These are phyloP conservation scores for Hybos culiciformis DNA, from an alignment of 2,888 invertebrate genomes.

Conservation along the genomic window DNA sequence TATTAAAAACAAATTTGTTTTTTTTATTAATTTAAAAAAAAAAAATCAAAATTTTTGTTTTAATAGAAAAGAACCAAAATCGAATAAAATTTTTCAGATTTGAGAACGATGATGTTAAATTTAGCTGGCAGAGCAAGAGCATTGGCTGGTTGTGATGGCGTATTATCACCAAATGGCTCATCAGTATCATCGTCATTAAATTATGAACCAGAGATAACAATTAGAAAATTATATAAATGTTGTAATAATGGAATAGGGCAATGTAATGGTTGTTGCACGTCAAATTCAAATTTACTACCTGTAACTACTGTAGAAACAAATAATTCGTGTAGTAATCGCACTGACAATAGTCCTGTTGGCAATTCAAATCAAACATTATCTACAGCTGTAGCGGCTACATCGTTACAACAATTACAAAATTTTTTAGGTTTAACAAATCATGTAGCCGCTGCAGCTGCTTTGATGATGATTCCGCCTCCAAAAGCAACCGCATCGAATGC, in stretches of 20 bases:
- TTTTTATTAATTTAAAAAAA: too few species aligned
- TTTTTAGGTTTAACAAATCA: constrained; percentile 24
- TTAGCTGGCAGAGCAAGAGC: neutral
- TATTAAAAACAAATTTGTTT: too few species aligned
- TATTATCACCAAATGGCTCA: constrained; percentile 8
- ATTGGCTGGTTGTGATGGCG: constrained; percentile 3
- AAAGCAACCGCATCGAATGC: constrained; percentile 20
- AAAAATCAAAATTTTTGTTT: too few species aligned
- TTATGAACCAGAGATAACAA: constrained; percentile 33
- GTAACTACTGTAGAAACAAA: constrained; percentile 7
- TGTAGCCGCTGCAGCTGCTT: constrained; percentile 7
- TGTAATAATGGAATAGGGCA: constrained; percentile 16
- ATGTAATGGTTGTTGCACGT: constrained; percentile 8
- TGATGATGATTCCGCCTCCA: neutral
- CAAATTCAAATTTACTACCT: constrained; percentile 3
- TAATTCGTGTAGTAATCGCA: constrained; percentile 18
- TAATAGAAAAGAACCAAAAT: too few species aligned
- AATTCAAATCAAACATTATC: constrained; percentile 17
- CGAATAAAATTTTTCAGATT: constrained; percentile 35
- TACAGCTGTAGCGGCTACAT: constrained; percentile 22
- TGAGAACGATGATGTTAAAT: constrained; percentile 22
- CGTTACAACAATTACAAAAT: constrained; percentile 31
- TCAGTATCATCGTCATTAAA: constrained; percentile 12
- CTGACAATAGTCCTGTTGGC: constrained; percentile 18
- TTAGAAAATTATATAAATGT: constrained; percentile 33